Conservation (phyloP, 2,888 invertebrate species). For the Yponomeuta malinellus region DNA sequence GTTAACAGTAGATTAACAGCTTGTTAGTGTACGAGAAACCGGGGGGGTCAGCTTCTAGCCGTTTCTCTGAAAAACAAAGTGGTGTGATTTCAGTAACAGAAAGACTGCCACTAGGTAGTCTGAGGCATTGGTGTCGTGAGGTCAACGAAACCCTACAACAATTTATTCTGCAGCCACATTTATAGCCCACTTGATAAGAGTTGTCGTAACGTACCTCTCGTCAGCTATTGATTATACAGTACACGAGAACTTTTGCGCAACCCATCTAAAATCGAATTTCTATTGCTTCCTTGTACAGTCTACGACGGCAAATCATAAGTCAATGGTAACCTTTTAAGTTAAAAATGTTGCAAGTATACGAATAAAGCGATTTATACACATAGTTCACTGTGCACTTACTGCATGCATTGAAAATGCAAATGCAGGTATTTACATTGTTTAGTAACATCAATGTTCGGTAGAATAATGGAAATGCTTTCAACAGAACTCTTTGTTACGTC, state of each 20-base stretch:
- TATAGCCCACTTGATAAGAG: not conserved
- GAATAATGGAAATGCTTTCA: not conserved
- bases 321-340: no score
- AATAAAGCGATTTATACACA: no score
- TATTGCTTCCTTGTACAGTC: not conserved
- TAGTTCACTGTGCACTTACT: not conserved
- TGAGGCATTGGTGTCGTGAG: constrained; percentile 28
- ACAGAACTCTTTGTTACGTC: not conserved
- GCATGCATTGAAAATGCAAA: not conserved
- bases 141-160: constrained; percentile 9
- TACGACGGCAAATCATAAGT: no score
- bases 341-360: no score
- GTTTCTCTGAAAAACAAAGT: constrained; percentile 30
- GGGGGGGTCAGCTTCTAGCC: not conserved
- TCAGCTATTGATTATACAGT: constrained; percentile 13
- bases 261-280: constrained; percentile 20
- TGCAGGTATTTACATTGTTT: constrained; percentile 6
- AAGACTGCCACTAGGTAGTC: constrained; percentile 32
- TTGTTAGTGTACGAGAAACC: no score
- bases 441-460: not conserved
- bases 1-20: no score
- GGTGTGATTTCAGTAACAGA: constrained; percentile 55
- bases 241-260: constrained; percentile 32
- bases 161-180: constrained; percentile 10
- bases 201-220: no score